phyloP scores from a whole-genome alignment of 1,140 invertebrate species.

The Globodera rostochiensis region DNA sequence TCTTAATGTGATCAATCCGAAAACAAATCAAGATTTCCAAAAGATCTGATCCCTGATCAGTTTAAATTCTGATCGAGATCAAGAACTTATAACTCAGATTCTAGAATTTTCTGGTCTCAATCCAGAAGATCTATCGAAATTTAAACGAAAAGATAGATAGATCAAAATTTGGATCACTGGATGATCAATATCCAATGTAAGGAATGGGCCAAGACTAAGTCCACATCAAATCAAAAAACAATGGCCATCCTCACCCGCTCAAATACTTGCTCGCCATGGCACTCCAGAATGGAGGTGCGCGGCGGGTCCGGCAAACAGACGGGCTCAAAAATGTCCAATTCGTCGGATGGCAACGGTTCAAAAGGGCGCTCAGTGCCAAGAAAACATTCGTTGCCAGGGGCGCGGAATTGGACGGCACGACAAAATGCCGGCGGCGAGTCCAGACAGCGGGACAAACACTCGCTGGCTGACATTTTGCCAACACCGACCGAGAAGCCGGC shows the following conservation, averaged over 20 bases:
- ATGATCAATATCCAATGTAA: too few species aligned
- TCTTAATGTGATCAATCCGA: not conserved
- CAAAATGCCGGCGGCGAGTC: conserved; percentile 45
- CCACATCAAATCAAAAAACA: conserved; percentile 35
- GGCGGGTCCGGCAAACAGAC: conserved; percentile 41
- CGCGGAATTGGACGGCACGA: conserved; percentile 46
- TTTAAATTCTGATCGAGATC: too few species aligned
- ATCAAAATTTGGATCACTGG: too few species aligned
- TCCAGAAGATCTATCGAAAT: too few species aligned
- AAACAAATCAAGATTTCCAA: too few species aligned
- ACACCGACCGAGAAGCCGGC: conserved; percentile 16
- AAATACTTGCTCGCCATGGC: conserved; percentile 50
- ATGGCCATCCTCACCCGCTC: conserved; percentile 33
- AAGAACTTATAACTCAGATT: too few species aligned
- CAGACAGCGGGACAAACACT: conserved; percentile 35
- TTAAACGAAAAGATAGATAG: too few species aligned
- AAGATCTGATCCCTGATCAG: too few species aligned
- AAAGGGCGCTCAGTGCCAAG: conserved; percentile 35
- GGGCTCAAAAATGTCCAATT: conserved; percentile 50
- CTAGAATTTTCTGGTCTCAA: too few species aligned
- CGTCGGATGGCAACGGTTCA: conserved; percentile 29
- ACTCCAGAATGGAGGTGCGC: conserved; percentile 31
- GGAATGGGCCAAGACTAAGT: too few species aligned
- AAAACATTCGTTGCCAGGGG: conserved; percentile 41
- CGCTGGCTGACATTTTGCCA: conserved; percentile 4